Evolutionary conservation across 2,797 vertebrate species (phyloP), one percentile per base, ranked within the genome.

Genomic region (Amazona finschi): DNA sequence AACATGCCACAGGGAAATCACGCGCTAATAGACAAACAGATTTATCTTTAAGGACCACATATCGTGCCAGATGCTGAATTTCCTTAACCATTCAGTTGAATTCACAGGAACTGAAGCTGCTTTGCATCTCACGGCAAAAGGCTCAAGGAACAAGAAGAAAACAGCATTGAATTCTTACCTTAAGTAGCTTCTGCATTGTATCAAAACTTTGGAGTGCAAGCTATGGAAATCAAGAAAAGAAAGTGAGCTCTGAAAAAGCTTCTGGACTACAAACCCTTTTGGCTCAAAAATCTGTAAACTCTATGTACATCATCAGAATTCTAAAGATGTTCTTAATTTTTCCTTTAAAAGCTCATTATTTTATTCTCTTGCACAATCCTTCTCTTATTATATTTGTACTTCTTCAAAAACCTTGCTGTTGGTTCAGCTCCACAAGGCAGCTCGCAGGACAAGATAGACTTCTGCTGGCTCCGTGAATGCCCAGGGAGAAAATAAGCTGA

Each of bases 151-250:
- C 22, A 44, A 76, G 20, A 60, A 38, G 17, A 58, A 50, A 39
- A 66, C 11, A 83, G 30, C 30, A 65, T 0, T 39, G 60, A 71
- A 25, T 77, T 44, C 97, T 98, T 97, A 99, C 99, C 99, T 99
- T 99, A 8, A 99, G 97, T 15, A 99, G 98, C 80, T 99, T 99
- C 98, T 99, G 99, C 90, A 99, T 95, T 36, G 97, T 99, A 84
- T 98, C 98, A 94, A 99, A 99, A 91, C 98, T 99, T 89, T 99
- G 99, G 62, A 98, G 98, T 15, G 99, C 99, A 61, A 99, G 98
- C 99, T 99, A 90, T 39, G 25, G 85, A 93, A 67, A 95, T 41
- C 24, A 95, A 91, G 24, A 93, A 25, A 65, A 94, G 41, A 95
- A 30, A 95, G 61, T 33, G 43, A 96, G 83, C 16, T 65, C 49